Evolutionary conservation across 2,888 invertebrate species (phyloP).

Genomic region (Andrena camellia): DNA sequence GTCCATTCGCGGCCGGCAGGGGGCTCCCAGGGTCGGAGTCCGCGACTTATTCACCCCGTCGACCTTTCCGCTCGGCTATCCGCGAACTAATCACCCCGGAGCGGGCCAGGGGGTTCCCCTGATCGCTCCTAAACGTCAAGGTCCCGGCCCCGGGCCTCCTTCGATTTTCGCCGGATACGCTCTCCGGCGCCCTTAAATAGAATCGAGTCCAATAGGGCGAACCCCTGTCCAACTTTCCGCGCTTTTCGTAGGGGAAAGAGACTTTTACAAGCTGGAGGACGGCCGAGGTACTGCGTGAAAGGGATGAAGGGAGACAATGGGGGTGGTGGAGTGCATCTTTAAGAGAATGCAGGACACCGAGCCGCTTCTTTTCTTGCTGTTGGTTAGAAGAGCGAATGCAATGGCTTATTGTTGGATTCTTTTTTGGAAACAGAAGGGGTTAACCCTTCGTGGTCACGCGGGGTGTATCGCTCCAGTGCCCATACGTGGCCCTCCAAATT

Average conservation of each 20-base stretch:
- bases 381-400: too few relatives aligned
- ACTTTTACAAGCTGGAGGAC: conserved; percentile 3
- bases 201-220: conserved; percentile 49
- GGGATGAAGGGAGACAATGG: conserved; percentile 29
- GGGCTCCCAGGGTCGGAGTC: neutral
- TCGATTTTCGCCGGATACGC: conserved; percentile 40
- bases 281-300: neutral
- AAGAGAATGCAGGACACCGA: conserved; percentile 2
- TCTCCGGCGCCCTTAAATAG: conserved; percentile 41
- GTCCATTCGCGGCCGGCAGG: neutral
- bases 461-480: too few relatives aligned
- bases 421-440: too few relatives aligned
- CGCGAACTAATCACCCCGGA: neutral
- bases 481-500: too few relatives aligned
- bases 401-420: too few relatives aligned
- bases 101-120: conserved; percentile 7
- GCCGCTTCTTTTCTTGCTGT: too few relatives aligned
- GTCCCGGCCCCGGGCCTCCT: conserved; percentile 38
- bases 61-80: conserved; percentile 8
- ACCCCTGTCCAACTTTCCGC: conserved; percentile 29
- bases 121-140: conserved; percentile 45
- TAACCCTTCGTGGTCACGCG: too few relatives aligned
- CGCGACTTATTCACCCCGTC: conserved; percentile 1
- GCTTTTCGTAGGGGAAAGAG: conserved; percentile 46
- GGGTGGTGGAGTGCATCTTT: conserved; percentile 2